A percentile compares a stretch with the other conserved stretches of the same genome.
phyloP scores from a whole-genome alignment of 2,113 vertebrate species.

The Gadus chalcogrammus region DNA sequence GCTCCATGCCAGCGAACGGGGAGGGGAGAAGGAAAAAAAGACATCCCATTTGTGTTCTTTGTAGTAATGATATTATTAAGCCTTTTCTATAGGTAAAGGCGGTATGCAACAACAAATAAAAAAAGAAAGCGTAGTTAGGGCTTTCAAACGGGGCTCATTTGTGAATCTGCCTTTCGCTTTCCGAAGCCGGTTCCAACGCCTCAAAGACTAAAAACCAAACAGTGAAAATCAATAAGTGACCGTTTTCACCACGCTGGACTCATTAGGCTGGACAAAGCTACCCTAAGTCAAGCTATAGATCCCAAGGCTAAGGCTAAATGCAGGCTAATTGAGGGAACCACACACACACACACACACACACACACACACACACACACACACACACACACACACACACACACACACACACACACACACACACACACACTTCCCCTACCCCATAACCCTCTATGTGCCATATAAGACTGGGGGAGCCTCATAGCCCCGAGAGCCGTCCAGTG shows the following conservation, averaged over 20 bases:
- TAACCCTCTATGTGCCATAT: constrained; percentile 13
- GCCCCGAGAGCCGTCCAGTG: too few relatives aligned
- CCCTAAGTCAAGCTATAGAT: constrained; percentile 2
- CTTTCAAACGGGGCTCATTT: constrained; percentile 10
- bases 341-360: constrained; percentile 3
- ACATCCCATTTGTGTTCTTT: constrained; percentile 25
- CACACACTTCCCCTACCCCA: too few relatives aligned
- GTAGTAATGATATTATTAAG: constrained; percentile 30
- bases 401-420: neutral
- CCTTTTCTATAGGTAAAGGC: constrained; percentile 18
- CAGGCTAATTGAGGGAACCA: constrained; percentile 45
- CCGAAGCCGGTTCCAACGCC: too few relatives aligned
- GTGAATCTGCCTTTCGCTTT: too few relatives aligned
- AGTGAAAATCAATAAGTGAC: constrained; percentile 11
- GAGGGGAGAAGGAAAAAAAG: constrained; percentile 13
- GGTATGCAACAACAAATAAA: constrained; percentile 20
- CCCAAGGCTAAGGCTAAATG: too few relatives aligned
- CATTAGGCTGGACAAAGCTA: constrained; percentile 39
- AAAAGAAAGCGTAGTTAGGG: constrained; percentile 12
- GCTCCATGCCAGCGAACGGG: constrained; percentile 42
- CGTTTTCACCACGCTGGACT: constrained; percentile 26
- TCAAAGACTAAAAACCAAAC: too few relatives aligned
- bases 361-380: too few relatives aligned
- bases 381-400: too few relatives aligned
- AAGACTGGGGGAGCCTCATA: too few relatives aligned